phyloP scores from a whole-genome alignment of 2,113 vertebrate species.

The Telmatochromis brachygnathus region DNA sequence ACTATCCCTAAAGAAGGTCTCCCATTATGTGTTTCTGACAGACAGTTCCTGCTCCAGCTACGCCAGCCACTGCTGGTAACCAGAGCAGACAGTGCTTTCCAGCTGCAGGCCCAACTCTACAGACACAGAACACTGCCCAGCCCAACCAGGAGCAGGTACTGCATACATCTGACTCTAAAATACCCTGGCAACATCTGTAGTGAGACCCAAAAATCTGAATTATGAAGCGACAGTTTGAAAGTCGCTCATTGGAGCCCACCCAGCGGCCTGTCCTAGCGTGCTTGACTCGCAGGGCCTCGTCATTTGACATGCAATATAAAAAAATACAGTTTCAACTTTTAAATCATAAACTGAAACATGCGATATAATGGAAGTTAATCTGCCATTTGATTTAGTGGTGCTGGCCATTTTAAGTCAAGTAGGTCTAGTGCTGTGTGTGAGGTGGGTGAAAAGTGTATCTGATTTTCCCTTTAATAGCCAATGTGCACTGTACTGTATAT shows the following conservation, averaged over 20 bases:
- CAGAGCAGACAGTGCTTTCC: slow-evolving; percentile 43
- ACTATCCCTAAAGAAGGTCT: neutral
- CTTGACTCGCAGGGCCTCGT: neutral
- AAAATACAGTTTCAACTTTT: neutral
- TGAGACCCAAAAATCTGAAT: neutral
- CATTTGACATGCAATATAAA: neutral
- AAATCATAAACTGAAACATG: neutral
- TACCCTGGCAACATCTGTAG: neutral
- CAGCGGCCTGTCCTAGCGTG: neutral
- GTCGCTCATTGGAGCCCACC: neutral
- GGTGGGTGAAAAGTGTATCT: neutral
- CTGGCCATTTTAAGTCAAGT: neutral
- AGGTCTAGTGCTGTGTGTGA: neutral
- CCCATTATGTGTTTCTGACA: slow-evolving; percentile 35
- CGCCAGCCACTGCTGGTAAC: slow-evolving; percentile 31
- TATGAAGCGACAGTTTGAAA: neutral
- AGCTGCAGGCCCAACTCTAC: slow-evolving; percentile 16
- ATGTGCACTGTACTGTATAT: neutral
- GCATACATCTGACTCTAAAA: neutral
- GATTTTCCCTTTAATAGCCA: neutral
- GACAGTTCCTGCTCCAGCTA: slow-evolving; percentile 56
- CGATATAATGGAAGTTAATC: neutral
- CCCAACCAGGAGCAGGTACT: slow-evolving; percentile 51
- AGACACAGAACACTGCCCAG: slow-evolving; percentile 24
- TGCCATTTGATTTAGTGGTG: neutral